Percentiles rank a stretch among this genome's conserved stretches.
Evolutionary conservation across 2,113 vertebrate genomes (phyloP).

Genomic region (Tichodroma muraria): DNA sequence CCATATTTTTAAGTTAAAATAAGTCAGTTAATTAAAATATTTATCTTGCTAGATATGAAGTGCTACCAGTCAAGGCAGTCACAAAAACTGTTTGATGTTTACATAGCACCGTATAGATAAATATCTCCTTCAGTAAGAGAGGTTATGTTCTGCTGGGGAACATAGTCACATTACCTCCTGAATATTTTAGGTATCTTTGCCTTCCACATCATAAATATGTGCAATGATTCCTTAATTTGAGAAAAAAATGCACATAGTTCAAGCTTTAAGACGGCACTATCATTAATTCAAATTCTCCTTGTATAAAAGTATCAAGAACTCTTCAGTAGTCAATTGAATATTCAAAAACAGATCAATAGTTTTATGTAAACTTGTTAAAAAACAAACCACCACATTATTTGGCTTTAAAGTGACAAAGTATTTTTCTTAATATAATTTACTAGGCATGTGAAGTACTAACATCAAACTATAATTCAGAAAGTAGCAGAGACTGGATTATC

Average conservation of each 20-base stretch:
- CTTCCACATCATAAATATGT: neutral
- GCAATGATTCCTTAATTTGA: neutral
- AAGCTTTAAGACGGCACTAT: neutral
- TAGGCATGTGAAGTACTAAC: neutral
- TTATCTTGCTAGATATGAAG: neutral
- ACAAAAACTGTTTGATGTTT: neutral
- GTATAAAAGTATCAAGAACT: slow-evolving; percentile 16
- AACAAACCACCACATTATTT: neutral
- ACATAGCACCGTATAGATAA: neutral
- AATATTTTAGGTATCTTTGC: neutral
- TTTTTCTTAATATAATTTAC: slow-evolving; percentile 17
- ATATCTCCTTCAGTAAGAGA: neutral
- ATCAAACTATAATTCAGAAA: neutral
- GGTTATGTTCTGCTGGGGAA: neutral
- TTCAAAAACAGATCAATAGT: slow-evolving; percentile 19
- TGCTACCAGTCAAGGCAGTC: neutral
- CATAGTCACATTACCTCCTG: neutral
- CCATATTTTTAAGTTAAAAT: too few species aligned
- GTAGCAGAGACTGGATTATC: neutral
- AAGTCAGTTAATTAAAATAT: slow-evolving; percentile 9
- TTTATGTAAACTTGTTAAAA: slow-evolving; percentile 37
- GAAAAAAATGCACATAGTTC: neutral
- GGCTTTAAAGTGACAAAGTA: slow-evolving; percentile 44
- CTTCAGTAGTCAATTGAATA: slow-evolving; percentile 45
- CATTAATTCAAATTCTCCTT: neutral